Evolutionary conservation across 2,888 invertebrate species (phyloP).

Genomic region (Tetranychus truncatus): DNA sequence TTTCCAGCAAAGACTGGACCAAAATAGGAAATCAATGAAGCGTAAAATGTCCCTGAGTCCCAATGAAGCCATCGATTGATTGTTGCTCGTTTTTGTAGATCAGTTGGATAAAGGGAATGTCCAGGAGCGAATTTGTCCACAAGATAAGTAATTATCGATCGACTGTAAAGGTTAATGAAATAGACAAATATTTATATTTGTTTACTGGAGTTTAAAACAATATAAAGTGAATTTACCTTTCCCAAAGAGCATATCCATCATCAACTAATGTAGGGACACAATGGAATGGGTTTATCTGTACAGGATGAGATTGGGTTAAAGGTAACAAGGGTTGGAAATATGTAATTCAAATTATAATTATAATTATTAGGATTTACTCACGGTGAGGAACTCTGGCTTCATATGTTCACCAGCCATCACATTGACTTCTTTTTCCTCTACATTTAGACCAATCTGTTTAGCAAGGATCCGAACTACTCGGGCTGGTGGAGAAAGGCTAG

Average conservation of each 20-base stretch:
- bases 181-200: background rate
- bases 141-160: slow-evolving; percentile 8
- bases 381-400: background rate
- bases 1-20: background rate
- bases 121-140: background rate
- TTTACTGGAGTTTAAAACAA: background rate
- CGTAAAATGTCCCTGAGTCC: background rate
- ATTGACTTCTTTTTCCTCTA: background rate
- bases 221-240: background rate
- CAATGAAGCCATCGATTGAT: slow-evolving; percentile 1
- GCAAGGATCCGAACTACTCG: background rate
- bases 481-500: background rate
- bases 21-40: background rate
- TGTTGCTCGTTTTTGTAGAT: background rate
- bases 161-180: background rate
- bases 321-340: too few species aligned
- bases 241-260: slow-evolving; percentile 5
- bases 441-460: background rate
- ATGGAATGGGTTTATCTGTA: background rate
- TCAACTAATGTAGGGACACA: slow-evolving; percentile 1
- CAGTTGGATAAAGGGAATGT: slow-evolving; percentile 5
- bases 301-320: background rate
- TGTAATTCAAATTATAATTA: too few species aligned
- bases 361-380: background rate
- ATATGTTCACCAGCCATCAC: background rate